These are phyloP conservation scores for Pachydiplax longipennis DNA, from an alignment of 2,888 invertebrate species.

Conservation along the genomic window DNA sequence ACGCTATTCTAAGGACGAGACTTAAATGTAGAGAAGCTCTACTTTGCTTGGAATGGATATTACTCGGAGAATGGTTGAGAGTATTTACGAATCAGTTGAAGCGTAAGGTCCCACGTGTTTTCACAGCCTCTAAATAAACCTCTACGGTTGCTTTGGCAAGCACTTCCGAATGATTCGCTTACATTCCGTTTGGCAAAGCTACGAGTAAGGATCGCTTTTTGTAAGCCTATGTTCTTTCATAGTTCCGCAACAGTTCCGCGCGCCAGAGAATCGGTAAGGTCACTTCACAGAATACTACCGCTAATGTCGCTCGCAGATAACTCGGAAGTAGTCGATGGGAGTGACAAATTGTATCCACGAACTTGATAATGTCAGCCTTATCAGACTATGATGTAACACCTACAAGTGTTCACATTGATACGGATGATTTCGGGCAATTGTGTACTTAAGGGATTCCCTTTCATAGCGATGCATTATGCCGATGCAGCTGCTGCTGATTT, in stretches of 20 bases:
- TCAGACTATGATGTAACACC: no score
- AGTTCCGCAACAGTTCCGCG: background rate
- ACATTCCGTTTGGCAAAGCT: background rate
- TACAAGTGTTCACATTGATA: no score
- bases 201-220: background rate
- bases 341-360: background rate
- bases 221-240: background rate
- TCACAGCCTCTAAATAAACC: background rate
- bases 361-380: no score
- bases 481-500: no score
- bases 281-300: background rate
- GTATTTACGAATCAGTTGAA: background rate
- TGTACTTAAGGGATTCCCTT: no score
- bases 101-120: background rate
- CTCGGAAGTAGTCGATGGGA: background rate
- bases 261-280: background rate
- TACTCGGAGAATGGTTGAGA: no score
- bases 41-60: no score
- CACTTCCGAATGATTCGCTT: background rate
- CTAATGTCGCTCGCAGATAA: background rate
- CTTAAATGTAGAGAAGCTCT: no score
- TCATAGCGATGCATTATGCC: no score
- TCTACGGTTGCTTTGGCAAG: background rate
- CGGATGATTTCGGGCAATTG: no score
- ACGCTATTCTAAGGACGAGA: no score